Evolutionary conservation across 2,888 invertebrate species (phyloP), one percentile per base, ranked within the genome.

Genomic region (Monoplex corrugatus): DNA sequence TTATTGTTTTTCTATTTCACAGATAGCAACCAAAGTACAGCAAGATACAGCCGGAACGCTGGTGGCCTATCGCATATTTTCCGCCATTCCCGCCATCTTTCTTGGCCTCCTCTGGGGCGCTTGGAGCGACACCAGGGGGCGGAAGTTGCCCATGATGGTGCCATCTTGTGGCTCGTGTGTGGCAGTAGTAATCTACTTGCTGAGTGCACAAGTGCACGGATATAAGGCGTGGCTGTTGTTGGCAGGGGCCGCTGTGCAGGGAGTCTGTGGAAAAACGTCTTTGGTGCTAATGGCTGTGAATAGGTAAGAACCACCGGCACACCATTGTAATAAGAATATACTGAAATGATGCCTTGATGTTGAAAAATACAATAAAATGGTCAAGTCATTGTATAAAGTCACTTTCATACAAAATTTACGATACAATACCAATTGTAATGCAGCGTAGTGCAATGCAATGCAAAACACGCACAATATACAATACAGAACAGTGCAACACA

Each of bases 221-320:
- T 90, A 89, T 86, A 92, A 92, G 8, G 91, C 95, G 6, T 91
- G 91, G 3, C 91, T 95, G n/a, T 92, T 96, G 38, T 91, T 96
- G 43, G 88, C 93, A 10, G 96, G 96, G 0, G 94, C 95, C 0
- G 87, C 93, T 8, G 83, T 95, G 32, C 94, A 95, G 89, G 96
- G 96, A 3, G 89, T 94, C 16, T 95, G 95, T 89, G 96, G 96
- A 0, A 96, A 96, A 90, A 95, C 95, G 35, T 94, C 96, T 0
- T 93, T 96, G 2, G 95, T 96, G 32, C 95, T 95, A 44, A 96
- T 96, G 96, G 95, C 95, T 0, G 94, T 95, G 0, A 95, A 96
- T 92, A 95, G 95, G 87, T 95, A 19, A 23, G 87, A 16, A 16
- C 8, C 10, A 8, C n/a, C n/a, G n/a, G n/a, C n/a, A n/a, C n/a